phyloP scores from a whole-genome alignment of 2,113 vertebrate genomes.

The Hippocampus mohnikei region DNA sequence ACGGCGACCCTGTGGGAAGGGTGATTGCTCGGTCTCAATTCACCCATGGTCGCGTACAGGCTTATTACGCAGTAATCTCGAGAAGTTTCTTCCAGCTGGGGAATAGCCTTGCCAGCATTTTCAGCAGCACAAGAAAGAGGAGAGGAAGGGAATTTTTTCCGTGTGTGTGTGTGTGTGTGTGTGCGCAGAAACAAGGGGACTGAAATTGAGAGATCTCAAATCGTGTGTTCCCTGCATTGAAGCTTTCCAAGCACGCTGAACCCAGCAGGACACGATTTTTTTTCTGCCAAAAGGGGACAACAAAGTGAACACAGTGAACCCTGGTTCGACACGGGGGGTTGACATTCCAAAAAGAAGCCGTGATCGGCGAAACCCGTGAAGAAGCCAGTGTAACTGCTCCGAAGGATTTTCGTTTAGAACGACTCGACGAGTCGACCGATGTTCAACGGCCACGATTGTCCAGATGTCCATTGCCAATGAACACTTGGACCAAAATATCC shows the following conservation, averaged over 20 bases:
- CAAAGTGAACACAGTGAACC: conserved; percentile 9
- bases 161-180: neutral
- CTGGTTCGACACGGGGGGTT: too few species aligned
- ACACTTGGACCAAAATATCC: too few species aligned
- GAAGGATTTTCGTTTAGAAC: too few species aligned
- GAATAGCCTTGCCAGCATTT: conserved; percentile 57
- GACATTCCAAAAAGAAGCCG: too few species aligned
- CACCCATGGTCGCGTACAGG: conserved; percentile 50
- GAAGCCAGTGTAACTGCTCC: too few species aligned
- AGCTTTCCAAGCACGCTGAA: conserved; percentile 35
- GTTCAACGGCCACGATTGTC: too few species aligned
- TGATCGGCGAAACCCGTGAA: too few species aligned
- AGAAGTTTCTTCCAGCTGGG: conserved; percentile 46
- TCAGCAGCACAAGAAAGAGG: conserved; percentile 30
- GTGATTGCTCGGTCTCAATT: conserved; percentile 65
- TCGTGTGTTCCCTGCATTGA: conserved; percentile 17
- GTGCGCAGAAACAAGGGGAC: conserved; percentile 24
- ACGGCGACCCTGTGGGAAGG: conserved; percentile 48
- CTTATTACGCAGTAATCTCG: conserved; percentile 66
- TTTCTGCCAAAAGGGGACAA: conserved; percentile 33
- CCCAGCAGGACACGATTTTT: conserved; percentile 43
- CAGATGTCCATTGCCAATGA: too few species aligned
- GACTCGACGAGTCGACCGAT: too few species aligned
- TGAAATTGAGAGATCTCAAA: conserved; percentile 39
- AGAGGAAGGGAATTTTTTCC: conserved; percentile 17